Evolutionary conservation across 2,113 vertebrate genomes (phyloP), one percentile per base, ranked within the genome.

Genomic region (Oreochromis tanganicae): DNA sequence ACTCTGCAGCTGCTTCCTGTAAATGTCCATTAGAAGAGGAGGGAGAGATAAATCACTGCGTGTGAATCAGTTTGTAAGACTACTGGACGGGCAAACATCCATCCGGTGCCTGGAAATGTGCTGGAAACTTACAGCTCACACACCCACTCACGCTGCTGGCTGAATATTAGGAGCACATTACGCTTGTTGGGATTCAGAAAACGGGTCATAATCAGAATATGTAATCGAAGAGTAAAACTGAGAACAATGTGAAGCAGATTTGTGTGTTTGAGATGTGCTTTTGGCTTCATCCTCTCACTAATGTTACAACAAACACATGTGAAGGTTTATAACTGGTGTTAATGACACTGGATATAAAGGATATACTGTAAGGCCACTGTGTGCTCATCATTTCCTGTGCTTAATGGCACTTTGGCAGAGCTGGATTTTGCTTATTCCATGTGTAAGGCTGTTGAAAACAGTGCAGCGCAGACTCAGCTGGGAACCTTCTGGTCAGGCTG

Each of bases 1-100:
- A 16, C 66, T 71, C 66, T 71, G 66, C 66, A 71, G 66, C 36
- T 71, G 66, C 66, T 71, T 71, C 66, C 66, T 71, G 66, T 71
- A 71, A 71, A 43, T 71, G 66, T 71, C 66, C 66, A 71, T 71
- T 71, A 71, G 66, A 24, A 36, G 36, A 24, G 66, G 4, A 24
- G 36, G 43, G 6, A 48, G 71, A 75, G 43, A 75, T 75, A 75
- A 75, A 75, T 75, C 43, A 50, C 71, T 75, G 68, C 68, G 9
- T 75, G 71, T 75, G 71, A 50, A 48, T 75, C 71, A 19, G 71
- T 75, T 48, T 32, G 24, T 48, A 7, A 10, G 14, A 75, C 43
- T 29, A 48, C 71, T 19, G 16, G 24, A 29, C 6, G 43, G 43
- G 41, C 24, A 27, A 75, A 48, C 14, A 19, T 75, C 68, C 43